Conservation (phyloP, 2,113 vertebrate genomes). For the Psephotus haematonotus region DNA sequence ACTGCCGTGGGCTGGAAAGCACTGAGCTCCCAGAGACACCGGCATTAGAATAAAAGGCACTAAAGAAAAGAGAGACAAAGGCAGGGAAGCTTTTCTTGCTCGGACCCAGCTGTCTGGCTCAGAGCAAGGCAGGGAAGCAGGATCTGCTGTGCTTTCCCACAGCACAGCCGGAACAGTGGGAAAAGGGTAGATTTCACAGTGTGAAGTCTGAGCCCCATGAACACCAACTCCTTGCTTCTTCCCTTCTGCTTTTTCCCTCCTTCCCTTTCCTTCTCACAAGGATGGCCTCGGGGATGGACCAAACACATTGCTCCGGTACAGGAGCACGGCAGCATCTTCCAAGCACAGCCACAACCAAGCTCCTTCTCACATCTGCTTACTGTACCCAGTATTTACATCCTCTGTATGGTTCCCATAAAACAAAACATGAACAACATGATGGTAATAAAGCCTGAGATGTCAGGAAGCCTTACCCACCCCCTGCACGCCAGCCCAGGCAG, state of each 20-base stretch:
- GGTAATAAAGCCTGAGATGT: neutral
- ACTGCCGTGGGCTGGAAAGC: neutral
- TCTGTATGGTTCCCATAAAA: constrained; percentile 34
- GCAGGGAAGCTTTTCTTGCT: neutral
- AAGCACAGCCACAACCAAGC: neutral
- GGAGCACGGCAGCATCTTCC: neutral
- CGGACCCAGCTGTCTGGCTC: constrained; percentile 21
- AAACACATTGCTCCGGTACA: accelerated
- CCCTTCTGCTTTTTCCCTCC: neutral
- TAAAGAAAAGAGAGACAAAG: constrained; percentile 39
- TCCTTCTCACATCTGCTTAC: constrained; percentile 35
- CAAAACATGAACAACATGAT: constrained; percentile 23
- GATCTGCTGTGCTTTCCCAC: neutral
- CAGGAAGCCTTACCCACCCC: constrained; percentile 24
- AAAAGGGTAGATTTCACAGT: neutral
- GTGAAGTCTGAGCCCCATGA: neutral
- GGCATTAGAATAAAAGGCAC: constrained; percentile 10
- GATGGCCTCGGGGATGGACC: accelerated
- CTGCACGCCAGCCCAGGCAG: constrained; percentile 9
- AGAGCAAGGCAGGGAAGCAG: neutral
- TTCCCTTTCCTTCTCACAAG: neutral
- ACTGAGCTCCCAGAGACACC: neutral
- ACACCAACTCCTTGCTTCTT: neutral
- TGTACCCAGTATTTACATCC: neutral
- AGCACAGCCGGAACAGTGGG: neutral